Percentiles rank a stretch among this genome's conserved stretches.
These are phyloP conservation scores for Felis chaus DNA, from an alignment of 2,113 vertebrate genomes.

Conservation along the genomic window DNA sequence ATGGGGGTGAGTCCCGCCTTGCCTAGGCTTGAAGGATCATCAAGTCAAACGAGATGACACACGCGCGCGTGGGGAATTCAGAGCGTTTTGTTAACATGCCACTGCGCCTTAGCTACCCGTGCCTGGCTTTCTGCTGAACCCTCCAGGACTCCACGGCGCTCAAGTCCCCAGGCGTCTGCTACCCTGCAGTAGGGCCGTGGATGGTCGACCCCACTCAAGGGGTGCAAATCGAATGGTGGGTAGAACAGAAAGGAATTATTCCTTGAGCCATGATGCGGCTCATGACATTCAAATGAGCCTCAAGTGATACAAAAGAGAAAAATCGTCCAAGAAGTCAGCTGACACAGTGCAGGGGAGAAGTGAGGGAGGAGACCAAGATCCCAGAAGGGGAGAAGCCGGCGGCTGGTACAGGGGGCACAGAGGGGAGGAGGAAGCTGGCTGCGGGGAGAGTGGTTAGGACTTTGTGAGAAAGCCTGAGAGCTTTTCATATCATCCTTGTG, in stretches of 20 bases:
- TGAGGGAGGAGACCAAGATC: neutral
- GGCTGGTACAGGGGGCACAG: too few species aligned
- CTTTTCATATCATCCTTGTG: neutral
- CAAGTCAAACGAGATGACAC: neutral
- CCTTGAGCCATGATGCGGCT: neutral
- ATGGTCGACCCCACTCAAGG: neutral
- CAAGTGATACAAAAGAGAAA: neutral
- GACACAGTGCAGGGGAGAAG: neutral
- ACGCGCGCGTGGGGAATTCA: fast-evolving
- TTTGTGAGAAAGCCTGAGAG: neutral
- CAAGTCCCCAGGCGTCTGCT: neutral
- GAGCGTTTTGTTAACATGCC: too few species aligned
- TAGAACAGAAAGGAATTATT: neutral
- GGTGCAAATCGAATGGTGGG: too few species aligned
- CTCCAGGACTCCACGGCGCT: neutral
- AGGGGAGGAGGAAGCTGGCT: neutral
- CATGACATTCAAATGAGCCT: neutral
- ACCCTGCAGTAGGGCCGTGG: fast-evolving
- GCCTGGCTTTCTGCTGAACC: neutral
- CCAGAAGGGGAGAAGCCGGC: neutral
- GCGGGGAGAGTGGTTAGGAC: fast-evolving
- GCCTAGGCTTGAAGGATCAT: neutral
- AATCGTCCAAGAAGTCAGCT: neutral
- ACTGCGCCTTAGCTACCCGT: fast-evolving
- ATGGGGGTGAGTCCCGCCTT: neutral